Percentiles rank a stretch among this genome's conserved stretches.
Conservation (phyloP, 2,888 invertebrate genomes). For the Thereva unica region DNA sequence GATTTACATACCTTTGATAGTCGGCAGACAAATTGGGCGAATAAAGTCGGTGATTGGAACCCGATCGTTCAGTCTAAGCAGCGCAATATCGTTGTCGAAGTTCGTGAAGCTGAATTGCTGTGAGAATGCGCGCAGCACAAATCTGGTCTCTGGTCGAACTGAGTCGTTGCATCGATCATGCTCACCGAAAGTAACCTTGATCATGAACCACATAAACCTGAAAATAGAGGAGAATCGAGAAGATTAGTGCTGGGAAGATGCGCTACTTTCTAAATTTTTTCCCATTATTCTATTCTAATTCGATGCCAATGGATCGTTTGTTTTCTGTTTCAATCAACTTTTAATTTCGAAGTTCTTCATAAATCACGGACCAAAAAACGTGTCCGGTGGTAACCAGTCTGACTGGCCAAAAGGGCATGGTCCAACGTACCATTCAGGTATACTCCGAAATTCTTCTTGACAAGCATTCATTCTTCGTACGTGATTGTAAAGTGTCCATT, state of each 20-base stretch:
- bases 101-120: slow-evolving; percentile 83
- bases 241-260: background rate
- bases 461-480: no score
- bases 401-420: no score
- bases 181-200: slow-evolving; percentile 85
- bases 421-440: no score
- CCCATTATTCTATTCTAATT: no score
- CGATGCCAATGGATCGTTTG: no score
- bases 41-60: slow-evolving; percentile 79
- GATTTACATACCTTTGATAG: slow-evolving; percentile 61
- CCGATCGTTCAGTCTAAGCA: slow-evolving; percentile 77
- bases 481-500: no score
- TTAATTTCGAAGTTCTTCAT: no score
- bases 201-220: slow-evolving; percentile 93
- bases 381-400: no score
- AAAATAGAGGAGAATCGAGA: slow-evolving; percentile 48
- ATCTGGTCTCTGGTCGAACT: slow-evolving; percentile 74
- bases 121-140: slow-evolving; percentile 74
- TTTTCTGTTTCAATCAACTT: no score
- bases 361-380: no score
- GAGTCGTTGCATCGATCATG: slow-evolving; percentile 81
- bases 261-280: no score
- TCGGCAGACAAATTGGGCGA: slow-evolving; percentile 82
- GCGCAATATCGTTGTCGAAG: slow-evolving; percentile 86
- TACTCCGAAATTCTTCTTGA: no score